Evolutionary conservation across 1,140 invertebrate genomes (phyloP), one percentile per base, ranked within the genome.

Genomic region (Contarinia nasturtii): DNA sequence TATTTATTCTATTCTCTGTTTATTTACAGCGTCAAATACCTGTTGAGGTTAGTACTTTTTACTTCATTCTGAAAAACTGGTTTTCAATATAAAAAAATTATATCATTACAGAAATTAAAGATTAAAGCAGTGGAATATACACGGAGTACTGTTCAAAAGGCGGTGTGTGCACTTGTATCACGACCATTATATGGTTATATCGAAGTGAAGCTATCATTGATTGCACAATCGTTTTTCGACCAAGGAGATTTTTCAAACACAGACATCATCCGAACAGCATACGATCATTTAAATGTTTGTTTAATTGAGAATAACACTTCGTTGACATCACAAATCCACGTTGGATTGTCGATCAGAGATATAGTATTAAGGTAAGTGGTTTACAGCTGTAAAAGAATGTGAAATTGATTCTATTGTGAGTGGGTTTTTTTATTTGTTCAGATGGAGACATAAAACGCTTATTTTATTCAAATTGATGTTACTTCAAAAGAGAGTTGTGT

Each of bases 81-180:
- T 10, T 33, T 12, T 27, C 4, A 44, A 46, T n/a, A 10, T 45
- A 20, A 15, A 21, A 22, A 11, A 21, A 20, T 45, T 20, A 27
- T 45, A 40, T 45, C 8, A 45, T 69, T 70, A 45, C 58, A 93
- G 86, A 84, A 90, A 76, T 69, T 98, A 21, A 77, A 86, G 56
- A 89, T 89, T 63, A 82, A 81, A 52, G 90, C 90, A n/a, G 82
- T 87, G n/a, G 93, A 98, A 61, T 88, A 98, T 57, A 98, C 94
- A 1, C 72, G 95, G 54, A 90, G 88, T 51, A 89, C 87, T 20
- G 86, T 95, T 21, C 90, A 94, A 68, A 95, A 95, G 64, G 86
- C 86, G 2, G 58, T 64, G 7, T 91, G 87, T 67, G 84, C 92
- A 14, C 64, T 98, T 43, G 92, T 89, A 55, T 79, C 75, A 49